Evolutionary conservation across 2,888 invertebrate genomes (phyloP).

Genomic region (Pegoplata infirma): DNA sequence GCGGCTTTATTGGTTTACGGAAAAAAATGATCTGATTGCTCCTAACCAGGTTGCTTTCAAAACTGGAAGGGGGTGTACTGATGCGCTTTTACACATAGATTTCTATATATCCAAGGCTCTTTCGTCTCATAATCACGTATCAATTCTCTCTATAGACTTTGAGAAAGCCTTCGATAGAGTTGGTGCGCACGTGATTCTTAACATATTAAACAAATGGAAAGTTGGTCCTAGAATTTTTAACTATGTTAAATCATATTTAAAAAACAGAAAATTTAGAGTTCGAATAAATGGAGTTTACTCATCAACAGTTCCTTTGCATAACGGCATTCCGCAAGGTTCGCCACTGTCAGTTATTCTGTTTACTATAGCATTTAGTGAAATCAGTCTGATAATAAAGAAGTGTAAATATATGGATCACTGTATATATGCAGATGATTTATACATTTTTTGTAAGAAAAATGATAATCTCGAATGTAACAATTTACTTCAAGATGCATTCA

Average conservation of each 20-base stretch:
- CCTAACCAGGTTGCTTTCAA: slow-evolving; percentile 13
- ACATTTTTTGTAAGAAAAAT: slow-evolving; percentile 35
- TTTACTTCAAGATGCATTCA: not conserved
- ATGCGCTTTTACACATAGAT: too few species aligned
- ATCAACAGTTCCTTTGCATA: not conserved
- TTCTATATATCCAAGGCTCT: not conserved
- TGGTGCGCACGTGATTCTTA: slow-evolving; percentile 35
- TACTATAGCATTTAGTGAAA: slow-evolving; percentile 46
- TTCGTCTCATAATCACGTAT: slow-evolving; percentile 19
- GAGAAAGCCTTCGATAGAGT: slow-evolving; percentile 56
- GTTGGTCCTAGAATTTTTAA: slow-evolving; percentile 18
- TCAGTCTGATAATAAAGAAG: slow-evolving; percentile 9
- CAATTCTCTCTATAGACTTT: slow-evolving; percentile 36
- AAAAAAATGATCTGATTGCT: not conserved
- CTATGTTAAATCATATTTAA: slow-evolving; percentile 15
- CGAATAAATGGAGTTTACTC: not conserved
- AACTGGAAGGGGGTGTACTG: too few species aligned
- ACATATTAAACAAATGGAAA: slow-evolving; percentile 4
- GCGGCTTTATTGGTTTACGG: slow-evolving; percentile 5
- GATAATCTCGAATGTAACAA: not conserved
- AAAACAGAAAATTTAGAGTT: slow-evolving; percentile 9
- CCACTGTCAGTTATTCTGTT: slow-evolving; percentile 45
- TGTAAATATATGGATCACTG: slow-evolving; percentile 44
- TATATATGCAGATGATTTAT: slow-evolving; percentile 59
- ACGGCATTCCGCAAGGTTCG: slow-evolving; percentile 43